These are phyloP conservation scores for Melanophora roralis DNA, from an alignment of 2,888 invertebrate species.

Conservation along the genomic window DNA sequence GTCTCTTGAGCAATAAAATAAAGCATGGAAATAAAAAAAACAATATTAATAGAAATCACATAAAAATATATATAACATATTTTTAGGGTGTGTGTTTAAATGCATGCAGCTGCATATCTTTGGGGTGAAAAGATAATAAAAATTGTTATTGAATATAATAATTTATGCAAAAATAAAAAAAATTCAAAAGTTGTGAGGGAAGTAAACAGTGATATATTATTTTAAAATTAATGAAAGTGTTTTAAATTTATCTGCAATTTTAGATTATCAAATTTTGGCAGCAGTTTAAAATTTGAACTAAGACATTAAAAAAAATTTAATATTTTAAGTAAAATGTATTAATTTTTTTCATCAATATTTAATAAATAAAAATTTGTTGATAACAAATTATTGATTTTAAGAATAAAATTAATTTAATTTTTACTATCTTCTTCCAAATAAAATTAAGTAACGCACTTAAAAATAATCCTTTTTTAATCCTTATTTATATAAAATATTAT, in stretches of 20 bases:
- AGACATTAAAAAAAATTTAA: no score
- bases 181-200: not conserved
- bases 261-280: no score
- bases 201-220: not conserved
- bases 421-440: no score
- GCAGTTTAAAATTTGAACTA: no score
- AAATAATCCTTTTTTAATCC: not conserved
- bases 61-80: constrained; percentile 15
- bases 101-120: constrained; percentile 13
- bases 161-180: no score
- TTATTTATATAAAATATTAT: not conserved
- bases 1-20: not conserved
- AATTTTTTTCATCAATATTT: no score
- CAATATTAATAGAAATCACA: constrained; percentile 25
- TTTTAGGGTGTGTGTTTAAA: not conserved
- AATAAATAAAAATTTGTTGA: no score
- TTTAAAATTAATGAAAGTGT: not conserved
- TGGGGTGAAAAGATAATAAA: not conserved
- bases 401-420: no score
- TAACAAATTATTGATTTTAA: no score
- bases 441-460: not conserved
- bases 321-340: no score
- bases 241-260: not conserved
- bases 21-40: constrained; percentile 3
- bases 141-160: no score